phyloP scores from a whole-genome alignment of 2,113 vertebrate species.

The crab-eating macaque (Macaca fascicularis) region DNA sequence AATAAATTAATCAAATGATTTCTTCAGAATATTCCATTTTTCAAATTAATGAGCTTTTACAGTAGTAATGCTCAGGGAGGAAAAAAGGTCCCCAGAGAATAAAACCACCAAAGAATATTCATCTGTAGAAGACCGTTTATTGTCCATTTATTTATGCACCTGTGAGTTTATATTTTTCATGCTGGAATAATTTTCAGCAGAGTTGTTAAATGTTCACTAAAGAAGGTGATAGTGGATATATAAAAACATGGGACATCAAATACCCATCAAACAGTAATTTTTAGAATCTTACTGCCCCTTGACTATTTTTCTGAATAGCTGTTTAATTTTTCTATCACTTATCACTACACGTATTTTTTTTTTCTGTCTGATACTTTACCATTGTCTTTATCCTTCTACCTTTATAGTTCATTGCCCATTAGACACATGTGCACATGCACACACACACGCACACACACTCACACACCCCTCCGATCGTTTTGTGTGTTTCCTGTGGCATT shows the following conservation, averaged over 20 bases:
- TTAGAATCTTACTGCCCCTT: neutral
- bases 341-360: neutral
- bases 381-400: neutral
- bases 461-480: neutral
- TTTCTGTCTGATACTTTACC: neutral
- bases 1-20: neutral
- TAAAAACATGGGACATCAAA: neutral
- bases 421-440: neutral
- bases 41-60: conserved; percentile 49
- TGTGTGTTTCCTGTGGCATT: neutral
- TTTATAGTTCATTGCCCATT: neutral
- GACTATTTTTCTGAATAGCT: neutral
- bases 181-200: neutral
- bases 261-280: neutral
- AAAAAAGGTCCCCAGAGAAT: neutral
- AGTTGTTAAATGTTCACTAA: conserved; percentile 7
- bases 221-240: neutral
- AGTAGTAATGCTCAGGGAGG: neutral
- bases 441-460: neutral
- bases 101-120: conserved; percentile 10
- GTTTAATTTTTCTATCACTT: neutral
- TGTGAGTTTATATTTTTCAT: conserved; percentile 13
- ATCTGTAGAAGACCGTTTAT: neutral
- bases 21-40: conserved; percentile 2
- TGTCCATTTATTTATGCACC: neutral